Base-by-base conservation (phyloP, 2,797 vertebrate species). In the Chelonia mydas region DNA sequence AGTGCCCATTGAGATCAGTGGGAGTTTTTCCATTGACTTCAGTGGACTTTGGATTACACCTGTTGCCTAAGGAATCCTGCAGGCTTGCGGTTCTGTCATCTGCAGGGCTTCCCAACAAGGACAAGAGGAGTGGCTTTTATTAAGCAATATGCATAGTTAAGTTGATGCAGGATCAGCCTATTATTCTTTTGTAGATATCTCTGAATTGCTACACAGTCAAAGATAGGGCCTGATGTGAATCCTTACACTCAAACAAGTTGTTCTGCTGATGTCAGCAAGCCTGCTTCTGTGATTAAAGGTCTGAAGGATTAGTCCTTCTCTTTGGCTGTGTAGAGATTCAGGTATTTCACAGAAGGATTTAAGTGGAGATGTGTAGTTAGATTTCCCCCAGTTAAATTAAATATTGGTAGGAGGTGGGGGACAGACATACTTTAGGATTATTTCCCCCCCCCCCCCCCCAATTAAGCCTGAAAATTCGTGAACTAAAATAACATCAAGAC, bases 21-120 rank as follows among this genome's bases (percentile, higher is more conserved):
- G 94, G 94, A 97, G 95, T 95, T 68, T 84, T 96, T 95, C 93
- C 91, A 83, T 84, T 31, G 95, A 81, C 55, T 89, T 8, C 88
- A 57, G 86, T 88, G 72, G 87, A 17, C 12, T 88, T 97, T 96
- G 85, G 76, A 89, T 95, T 72, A 76, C 61, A 51, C 0, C 92
- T 53, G 2, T 81, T 94, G 93, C 92, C 76, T 77, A 81, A 86
- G 88, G 51, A 95, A 53, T 96, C 94, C 86, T 94, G 72, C 68
- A 68, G 90, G 28, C 55, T 88, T 33, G 17, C 2, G 23, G 41
- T 76, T 4, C 25, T 76, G 11, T 25, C 72, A 28, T 76, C 72
- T 47, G 72, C 25, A 27, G 41, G 72, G 72, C 23, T 76, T 47
- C 45, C 25, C 72, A 76, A 47, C 41, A 47, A 47, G 41, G 72